Percentiles rank a stretch among this genome's conserved stretches.
phyloP scores from a whole-genome alignment of 2,888 invertebrate species.

The Eristalinus aeneus region DNA sequence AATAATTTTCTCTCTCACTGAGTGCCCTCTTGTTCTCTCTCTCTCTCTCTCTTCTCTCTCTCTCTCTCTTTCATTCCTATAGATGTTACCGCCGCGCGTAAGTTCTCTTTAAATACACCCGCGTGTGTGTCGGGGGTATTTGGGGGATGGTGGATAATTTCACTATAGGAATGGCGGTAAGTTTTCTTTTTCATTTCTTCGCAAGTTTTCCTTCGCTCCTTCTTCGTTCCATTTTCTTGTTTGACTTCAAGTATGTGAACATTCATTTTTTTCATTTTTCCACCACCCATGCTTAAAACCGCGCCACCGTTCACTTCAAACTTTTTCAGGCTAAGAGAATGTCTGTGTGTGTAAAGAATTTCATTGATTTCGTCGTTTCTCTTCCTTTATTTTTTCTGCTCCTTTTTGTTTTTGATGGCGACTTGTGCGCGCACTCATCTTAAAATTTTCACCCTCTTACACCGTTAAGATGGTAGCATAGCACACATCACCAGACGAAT shows the following conservation, averaged over 20 bases:
- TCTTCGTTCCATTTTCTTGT: background rate
- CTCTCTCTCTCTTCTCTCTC: background rate
- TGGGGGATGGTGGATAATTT: background rate
- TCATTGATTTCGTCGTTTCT: constrained; percentile 17
- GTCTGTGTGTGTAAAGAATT: background rate
- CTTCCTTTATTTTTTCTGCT: background rate
- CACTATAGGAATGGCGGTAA: background rate
- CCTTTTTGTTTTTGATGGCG: background rate
- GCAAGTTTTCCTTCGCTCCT: background rate
- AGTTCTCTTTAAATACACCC: background rate
- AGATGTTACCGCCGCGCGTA: background rate
- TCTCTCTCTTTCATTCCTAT: background rate
- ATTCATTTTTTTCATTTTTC: background rate
- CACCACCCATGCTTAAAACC: background rate
- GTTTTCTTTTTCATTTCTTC: background rate
- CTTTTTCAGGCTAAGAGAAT: background rate
- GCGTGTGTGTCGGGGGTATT: background rate
- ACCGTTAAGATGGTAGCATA: constrained; percentile 22
- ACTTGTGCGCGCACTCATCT: constrained; percentile 47
- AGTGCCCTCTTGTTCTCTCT: background rate
- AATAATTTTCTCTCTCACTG: background rate
- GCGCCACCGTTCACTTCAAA: background rate
- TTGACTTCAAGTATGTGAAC: background rate
- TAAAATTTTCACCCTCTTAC: constrained; percentile 30
- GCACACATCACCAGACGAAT: constrained; percentile 5